These are phyloP conservation scores for Aphelinus atriplicis DNA, from an alignment of 1,140 invertebrate species.

Conservation along the genomic window DNA sequence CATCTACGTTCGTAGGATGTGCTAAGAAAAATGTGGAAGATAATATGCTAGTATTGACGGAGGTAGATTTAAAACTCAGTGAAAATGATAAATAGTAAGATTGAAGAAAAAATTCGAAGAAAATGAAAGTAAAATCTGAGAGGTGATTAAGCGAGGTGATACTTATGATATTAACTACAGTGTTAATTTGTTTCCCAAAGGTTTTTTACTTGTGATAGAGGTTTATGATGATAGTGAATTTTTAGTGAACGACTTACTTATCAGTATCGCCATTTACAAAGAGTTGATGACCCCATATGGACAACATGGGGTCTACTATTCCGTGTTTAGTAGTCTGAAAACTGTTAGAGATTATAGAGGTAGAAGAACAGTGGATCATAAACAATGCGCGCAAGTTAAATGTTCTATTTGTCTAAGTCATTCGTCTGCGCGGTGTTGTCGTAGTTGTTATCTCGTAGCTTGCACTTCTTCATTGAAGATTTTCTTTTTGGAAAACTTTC, in stretches of 20 bases:
- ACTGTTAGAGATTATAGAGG: slow-evolving; percentile 73
- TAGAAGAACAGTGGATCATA: slow-evolving; percentile 53
- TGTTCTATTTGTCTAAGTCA: slow-evolving; percentile 11
- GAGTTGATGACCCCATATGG: slow-evolving; percentile 96
- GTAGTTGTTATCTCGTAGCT: slow-evolving; percentile 10
- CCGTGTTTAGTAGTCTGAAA: slow-evolving; percentile 95
- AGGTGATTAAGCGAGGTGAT: slow-evolving; percentile 28
- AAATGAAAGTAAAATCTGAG: slow-evolving; percentile 21
- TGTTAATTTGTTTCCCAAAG: slow-evolving; percentile 14
- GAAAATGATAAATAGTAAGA: background rate
- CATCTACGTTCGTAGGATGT: slow-evolving; percentile 37
- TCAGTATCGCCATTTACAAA: slow-evolving; percentile 95
- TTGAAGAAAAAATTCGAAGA: background rate
- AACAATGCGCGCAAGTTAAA: background rate
- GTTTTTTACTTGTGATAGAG: slow-evolving; percentile 42
- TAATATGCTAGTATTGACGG: background rate
- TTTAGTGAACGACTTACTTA: slow-evolving; percentile 81
- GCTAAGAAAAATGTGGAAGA: slow-evolving; percentile 37
- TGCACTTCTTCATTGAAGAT: too few species aligned
- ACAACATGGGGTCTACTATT: slow-evolving; percentile 96
- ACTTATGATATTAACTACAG: slow-evolving; percentile 26
- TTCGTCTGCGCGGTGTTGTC: slow-evolving; percentile 12
- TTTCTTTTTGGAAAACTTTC: background rate
- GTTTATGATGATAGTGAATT: slow-evolving; percentile 51
- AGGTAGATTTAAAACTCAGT: background rate